Conservation (phyloP, 2,888 invertebrate species). For the Pelosia muscerda region DNA sequence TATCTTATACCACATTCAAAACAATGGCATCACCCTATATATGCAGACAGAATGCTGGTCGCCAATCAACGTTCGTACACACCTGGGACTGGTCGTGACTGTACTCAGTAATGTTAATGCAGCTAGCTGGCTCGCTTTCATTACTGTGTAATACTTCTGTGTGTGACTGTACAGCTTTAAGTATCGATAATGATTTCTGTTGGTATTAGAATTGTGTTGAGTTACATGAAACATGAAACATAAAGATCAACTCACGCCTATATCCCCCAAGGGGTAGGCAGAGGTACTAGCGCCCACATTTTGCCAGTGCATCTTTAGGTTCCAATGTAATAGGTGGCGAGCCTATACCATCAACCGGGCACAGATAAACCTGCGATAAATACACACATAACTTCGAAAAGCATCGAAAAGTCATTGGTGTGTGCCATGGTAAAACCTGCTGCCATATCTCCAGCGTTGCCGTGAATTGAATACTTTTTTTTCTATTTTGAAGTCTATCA, state of each 20-base stretch:
- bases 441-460: too few relatives aligned
- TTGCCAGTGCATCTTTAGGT: too few relatives aligned
- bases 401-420: too few relatives aligned
- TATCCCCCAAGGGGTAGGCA: too few relatives aligned
- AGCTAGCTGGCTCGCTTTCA: slow-evolving; percentile 33
- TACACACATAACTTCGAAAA: too few relatives aligned
- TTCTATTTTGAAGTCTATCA: slow-evolving; percentile 1
- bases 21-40: neutral
- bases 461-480: neutral
- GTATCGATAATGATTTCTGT: neutral
- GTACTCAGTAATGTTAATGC: slow-evolving; percentile 38
- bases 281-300: too few relatives aligned
- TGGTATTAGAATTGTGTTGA: neutral
- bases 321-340: too few relatives aligned
- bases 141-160: slow-evolving; percentile 9
- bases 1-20: neutral
- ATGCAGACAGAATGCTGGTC: slow-evolving; percentile 2
- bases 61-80: slow-evolving; percentile 31
- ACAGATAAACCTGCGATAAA: too few relatives aligned
- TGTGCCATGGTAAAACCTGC: too few relatives aligned
- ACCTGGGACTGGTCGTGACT: slow-evolving; percentile 40
- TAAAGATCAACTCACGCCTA: too few relatives aligned
- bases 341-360: too few relatives aligned
- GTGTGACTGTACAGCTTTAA: neutral
- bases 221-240: too few relatives aligned